Percentiles rank a stretch among this genome's conserved stretches.
phyloP scores from a whole-genome alignment of 2,888 invertebrate genomes.

The Pemphredon lugubris region DNA sequence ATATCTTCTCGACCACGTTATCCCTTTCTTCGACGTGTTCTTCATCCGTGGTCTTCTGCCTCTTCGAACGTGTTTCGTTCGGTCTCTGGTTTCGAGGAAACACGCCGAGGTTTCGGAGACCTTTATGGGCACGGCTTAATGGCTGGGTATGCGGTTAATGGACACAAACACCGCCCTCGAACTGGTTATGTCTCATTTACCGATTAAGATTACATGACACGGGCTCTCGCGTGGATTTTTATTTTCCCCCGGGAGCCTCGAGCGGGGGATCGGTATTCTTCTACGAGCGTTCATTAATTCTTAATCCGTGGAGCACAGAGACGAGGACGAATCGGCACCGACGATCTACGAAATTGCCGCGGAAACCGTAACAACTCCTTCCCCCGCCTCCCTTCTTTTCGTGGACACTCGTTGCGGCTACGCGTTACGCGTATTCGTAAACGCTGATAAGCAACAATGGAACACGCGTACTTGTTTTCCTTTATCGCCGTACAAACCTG shows the following conservation, averaged over 20 bases:
- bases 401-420: too few relatives aligned
- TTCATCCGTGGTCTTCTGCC: constrained; percentile 48
- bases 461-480: too few relatives aligned
- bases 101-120: constrained; percentile 52
- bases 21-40: constrained; percentile 32
- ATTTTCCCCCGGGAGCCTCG: constrained; percentile 22
- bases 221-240: constrained; percentile 44
- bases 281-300: constrained; percentile 40
- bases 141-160: constrained; percentile 62
- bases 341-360: not conserved
- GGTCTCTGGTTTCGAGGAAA: constrained; percentile 59
- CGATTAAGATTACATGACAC: constrained; percentile 65
- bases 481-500: too few relatives aligned
- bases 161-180: constrained; percentile 60
- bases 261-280: constrained; percentile 22
- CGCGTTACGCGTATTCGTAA: too few relatives aligned
- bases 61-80: constrained; percentile 52
- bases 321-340: not conserved
- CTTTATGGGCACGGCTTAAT: constrained; percentile 58
- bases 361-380: too few relatives aligned
- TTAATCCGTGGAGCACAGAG: constrained; percentile 1
- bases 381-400: too few relatives aligned
- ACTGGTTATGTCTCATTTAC: constrained; percentile 65
- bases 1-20: constrained; percentile 30
- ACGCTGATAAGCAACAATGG: too few relatives aligned